These are phyloP conservation scores for Priocnemis perturbator DNA, from an alignment of 2,888 invertebrate genomes.

Conservation along the genomic window DNA sequence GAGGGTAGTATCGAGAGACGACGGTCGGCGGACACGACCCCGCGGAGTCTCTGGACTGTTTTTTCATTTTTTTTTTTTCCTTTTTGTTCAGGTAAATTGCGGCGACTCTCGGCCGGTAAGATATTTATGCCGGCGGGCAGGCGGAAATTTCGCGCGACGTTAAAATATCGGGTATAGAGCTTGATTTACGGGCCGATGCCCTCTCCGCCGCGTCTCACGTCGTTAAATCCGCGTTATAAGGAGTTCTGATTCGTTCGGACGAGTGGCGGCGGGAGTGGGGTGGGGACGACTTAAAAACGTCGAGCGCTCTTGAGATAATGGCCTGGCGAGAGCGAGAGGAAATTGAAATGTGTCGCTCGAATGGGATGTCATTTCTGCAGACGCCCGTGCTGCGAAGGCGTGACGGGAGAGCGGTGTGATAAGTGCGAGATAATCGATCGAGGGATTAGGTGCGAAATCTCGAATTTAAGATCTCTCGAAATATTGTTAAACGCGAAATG, in stretches of 20 bases:
- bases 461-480: no score
- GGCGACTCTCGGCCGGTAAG: background rate
- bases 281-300: background rate
- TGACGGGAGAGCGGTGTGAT: no score
- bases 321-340: background rate
- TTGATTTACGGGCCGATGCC: background rate
- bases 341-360: conserved; percentile 8
- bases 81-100: background rate
- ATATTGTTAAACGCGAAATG: no score
- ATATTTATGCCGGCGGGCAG: conserved; percentile 1
- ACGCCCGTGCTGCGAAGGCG: background rate
- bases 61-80: no score
- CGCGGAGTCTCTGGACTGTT: no score
- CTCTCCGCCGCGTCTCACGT: background rate
- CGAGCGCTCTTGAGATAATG: conserved; percentile 1
- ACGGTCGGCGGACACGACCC: no score
- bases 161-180: conserved; percentile 3
- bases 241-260: background rate
- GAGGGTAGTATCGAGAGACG: no score
- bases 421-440: no score
- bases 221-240: conserved; percentile 6
- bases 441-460: no score
- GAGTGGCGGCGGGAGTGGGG: no score
- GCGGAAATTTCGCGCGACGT: conserved; percentile 9
- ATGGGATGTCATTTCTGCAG: background rate